Evolutionary conservation across 2,113 vertebrate species (phyloP), one percentile per base, ranked within the genome.

Genomic region (Propithecus coquereli): DNA sequence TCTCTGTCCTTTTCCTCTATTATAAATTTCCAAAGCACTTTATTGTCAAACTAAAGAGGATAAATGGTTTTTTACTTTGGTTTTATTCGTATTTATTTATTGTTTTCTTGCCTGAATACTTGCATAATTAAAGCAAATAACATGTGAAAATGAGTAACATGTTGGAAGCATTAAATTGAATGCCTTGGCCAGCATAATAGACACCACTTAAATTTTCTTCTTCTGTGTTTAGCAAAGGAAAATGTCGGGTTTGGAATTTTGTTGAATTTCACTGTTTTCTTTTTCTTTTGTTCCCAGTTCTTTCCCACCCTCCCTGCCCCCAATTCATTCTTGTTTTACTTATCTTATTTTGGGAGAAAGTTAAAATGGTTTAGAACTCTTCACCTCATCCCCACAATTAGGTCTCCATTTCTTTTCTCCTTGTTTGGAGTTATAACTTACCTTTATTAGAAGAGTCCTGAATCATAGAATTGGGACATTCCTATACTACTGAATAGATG

Each of bases 271-370:
- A 83, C 20, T 90, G 14, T 17, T 11, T 37, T 80, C 37, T 40
- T 27, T 76, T 20, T 13, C 25, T 89, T 77, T 91, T 70, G 50
- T 85, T 92, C 10, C 18, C 16, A 82, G 8, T 52, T 16, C 47
- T 25, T 90, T 43, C 47, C 30, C 9, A 25, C 9, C 3, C 50
- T 65, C 27, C 52, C 27, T 5, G 37, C 3, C 23, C 32, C 12
- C 4, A 47, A 30, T 94, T 96, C 45, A 82, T 74, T 80, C 93
- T 95, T 73, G 27, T 87, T 81, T 87, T 86, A 45, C 27, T 50
- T 82, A 83, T 81, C 32, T 92, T 87, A 37, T 90, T 94, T 96
- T 61, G 34, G 50, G 57, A 74, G 76, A 82, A 89, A 87, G 68
- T 94, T 61, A 87, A 95, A 40, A 37, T 89, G 70, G 3, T 90